Conservation (phyloP, 2,113 vertebrate genomes). For the Xiphophorus maculatus region DNA sequence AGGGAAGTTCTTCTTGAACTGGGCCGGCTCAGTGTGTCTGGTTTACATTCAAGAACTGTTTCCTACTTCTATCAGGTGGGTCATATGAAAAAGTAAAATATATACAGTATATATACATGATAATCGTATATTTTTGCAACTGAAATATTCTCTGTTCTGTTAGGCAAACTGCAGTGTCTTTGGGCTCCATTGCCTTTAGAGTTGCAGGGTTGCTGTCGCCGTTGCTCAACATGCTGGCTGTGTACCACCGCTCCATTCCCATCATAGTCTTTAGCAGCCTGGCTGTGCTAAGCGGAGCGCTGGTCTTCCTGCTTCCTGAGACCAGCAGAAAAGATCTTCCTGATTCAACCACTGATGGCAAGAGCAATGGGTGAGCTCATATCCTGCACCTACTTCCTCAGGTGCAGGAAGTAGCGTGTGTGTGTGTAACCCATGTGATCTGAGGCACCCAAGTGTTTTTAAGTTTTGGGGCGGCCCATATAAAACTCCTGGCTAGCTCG, state of each 20-base stretch:
- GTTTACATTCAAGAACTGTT: slow-evolving; percentile 76
- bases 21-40: slow-evolving; percentile 51
- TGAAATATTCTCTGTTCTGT: background rate
- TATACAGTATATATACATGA: background rate
- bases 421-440: too few species aligned
- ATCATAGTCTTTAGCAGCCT: slow-evolving; percentile 74
- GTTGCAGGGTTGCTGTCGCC: slow-evolving; percentile 74
- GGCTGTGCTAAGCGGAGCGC: slow-evolving; percentile 47
- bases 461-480: too few species aligned
- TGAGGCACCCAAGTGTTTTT: too few species aligned
- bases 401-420: background rate
- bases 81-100: background rate
- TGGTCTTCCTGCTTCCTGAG: slow-evolving; percentile 81
- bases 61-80: slow-evolving; percentile 72
- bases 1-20: slow-evolving; percentile 69
- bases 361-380: slow-evolving; percentile 14
- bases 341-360: slow-evolving; percentile 58
- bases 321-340: slow-evolving; percentile 70
- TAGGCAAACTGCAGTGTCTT: slow-evolving; percentile 82
- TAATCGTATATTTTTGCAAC: background rate
- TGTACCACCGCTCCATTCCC: slow-evolving; percentile 68
- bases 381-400: background rate
- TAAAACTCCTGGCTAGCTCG: too few species aligned
- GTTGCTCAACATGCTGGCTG: slow-evolving; percentile 67
- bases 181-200: slow-evolving; percentile 70